phyloP scores from a whole-genome alignment of 2,113 vertebrate species.

The Heterocephalus glaber region DNA sequence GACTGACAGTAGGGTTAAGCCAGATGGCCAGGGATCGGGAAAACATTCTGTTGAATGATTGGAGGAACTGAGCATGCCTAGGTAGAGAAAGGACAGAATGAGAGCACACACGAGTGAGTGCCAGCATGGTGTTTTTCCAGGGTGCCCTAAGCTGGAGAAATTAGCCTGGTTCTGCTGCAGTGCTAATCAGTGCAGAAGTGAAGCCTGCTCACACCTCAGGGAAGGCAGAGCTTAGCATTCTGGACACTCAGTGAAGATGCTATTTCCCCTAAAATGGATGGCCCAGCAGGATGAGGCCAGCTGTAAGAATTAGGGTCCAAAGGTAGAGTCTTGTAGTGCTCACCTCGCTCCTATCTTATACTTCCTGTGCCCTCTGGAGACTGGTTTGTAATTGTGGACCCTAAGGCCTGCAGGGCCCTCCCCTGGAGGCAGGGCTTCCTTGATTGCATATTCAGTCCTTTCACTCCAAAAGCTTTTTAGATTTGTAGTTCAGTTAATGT shows the following conservation, averaged over 20 bases:
- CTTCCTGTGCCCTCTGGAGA: not conserved
- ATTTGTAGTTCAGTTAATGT: not conserved
- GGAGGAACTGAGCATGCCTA: not conserved
- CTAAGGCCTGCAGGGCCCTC: not conserved
- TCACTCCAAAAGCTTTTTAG: not conserved
- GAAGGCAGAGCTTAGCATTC: not conserved
- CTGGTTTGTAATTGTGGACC: not conserved
- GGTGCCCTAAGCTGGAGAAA: not conserved
- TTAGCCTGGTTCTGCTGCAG: not conserved
- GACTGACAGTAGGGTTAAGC: not conserved
- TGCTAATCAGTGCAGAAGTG: not conserved
- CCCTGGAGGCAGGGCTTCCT: not conserved
- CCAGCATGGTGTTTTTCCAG: accelerated
- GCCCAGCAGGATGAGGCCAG: accelerated
- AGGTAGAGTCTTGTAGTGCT: not conserved
- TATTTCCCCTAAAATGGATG: not conserved
- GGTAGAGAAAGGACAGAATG: not conserved
- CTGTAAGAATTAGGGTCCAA: not conserved
- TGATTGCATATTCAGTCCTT: not conserved
- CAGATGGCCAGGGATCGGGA: not conserved
- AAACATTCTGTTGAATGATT: not conserved
- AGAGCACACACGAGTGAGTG: not conserved
- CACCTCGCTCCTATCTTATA: accelerated
- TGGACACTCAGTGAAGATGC: not conserved
- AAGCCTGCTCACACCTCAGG: not conserved